These are phyloP conservation scores for Lepidostoma basale DNA, from an alignment of 1,140 invertebrate species.

Conservation along the genomic window DNA sequence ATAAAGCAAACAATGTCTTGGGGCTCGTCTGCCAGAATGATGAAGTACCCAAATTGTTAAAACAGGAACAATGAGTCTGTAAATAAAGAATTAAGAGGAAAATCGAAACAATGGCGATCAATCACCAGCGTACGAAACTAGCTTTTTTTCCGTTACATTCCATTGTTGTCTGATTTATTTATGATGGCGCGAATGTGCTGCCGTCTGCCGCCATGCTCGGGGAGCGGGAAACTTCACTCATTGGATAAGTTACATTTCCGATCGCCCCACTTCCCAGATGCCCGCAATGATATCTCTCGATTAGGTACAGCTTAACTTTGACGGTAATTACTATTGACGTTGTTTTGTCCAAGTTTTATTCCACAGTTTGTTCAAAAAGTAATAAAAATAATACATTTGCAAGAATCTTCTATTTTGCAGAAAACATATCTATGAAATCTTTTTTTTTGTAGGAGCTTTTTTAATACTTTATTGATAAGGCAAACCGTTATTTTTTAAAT, in stretches of 20 bases:
- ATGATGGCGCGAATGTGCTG: not conserved
- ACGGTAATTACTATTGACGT: too few relatives aligned
- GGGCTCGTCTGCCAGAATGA: not conserved
- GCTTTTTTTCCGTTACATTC: conserved; percentile 1
- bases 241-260: not conserved
- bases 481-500: too few relatives aligned
- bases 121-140: not conserved
- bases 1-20: not conserved
- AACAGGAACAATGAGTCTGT: not conserved
- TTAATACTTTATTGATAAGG: too few relatives aligned
- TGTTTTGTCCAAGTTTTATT: too few relatives aligned
- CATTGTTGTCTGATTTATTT: conserved; percentile 7
- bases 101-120: not conserved
- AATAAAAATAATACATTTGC: too few relatives aligned
- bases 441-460: too few relatives aligned
- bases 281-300: too few relatives aligned
- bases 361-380: too few relatives aligned
- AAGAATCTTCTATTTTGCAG: too few relatives aligned
- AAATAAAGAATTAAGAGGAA: not conserved
- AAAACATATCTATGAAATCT: too few relatives aligned
- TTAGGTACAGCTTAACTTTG: too few relatives aligned
- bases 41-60: not conserved
- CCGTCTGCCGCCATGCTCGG: too few relatives aligned
- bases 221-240: not conserved
- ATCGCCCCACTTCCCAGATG: not conserved